A percentile compares a stretch with the other conserved stretches of the same genome.
Evolutionary conservation across 2,797 vertebrate genomes (phyloP).

Genomic region (Jordanella pulchra): DNA sequence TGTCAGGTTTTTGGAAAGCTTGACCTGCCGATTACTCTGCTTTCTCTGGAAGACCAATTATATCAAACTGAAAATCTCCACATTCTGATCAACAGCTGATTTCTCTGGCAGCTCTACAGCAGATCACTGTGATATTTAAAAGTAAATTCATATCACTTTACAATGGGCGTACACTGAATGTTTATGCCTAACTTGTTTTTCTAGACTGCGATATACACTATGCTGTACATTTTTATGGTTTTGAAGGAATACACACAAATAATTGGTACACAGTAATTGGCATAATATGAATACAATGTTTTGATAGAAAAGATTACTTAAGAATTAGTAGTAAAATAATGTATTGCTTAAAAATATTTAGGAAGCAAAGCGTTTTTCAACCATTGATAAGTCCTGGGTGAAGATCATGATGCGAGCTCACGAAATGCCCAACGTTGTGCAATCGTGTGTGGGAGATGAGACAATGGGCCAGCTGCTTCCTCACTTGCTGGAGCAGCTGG

Average conservation of each 20-base stretch:
- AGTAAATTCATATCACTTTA: background rate
- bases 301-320: background rate
- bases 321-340: background rate
- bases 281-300: background rate
- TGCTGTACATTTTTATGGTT: background rate
- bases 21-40: background rate
- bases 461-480: constrained; percentile 93
- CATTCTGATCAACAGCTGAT: too few species aligned
- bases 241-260: background rate
- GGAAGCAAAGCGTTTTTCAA: constrained; percentile 97
- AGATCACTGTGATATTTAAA: background rate
- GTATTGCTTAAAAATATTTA: constrained; percentile 44
- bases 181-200: background rate
- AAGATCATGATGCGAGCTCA: constrained; percentile 95
- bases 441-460: constrained; percentile 95
- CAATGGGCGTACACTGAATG: background rate
- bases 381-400: constrained; percentile 98
- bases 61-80: too few species aligned
- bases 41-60: background rate
- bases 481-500: constrained; percentile 93
- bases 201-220: background rate
- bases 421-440: constrained; percentile 90
- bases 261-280: too few species aligned
- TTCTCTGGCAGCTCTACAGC: too few species aligned
- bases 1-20: background rate